Evolutionary conservation across 2,888 invertebrate species (phyloP).

Genomic region (Gibbula magus): DNA sequence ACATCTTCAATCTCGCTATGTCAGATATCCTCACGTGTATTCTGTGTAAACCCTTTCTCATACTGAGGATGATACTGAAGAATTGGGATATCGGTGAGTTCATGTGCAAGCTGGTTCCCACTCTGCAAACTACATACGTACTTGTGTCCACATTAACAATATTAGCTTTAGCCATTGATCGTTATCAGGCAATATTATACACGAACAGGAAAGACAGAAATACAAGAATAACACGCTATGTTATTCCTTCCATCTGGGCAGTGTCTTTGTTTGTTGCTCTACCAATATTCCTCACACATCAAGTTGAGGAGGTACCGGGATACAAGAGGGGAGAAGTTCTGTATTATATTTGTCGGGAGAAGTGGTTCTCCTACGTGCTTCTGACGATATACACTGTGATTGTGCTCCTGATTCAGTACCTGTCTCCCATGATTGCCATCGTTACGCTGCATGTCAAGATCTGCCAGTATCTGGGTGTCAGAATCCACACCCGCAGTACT

Average conservation of each 20-base stretch:
- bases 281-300: slow-evolving; percentile 52
- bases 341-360: slow-evolving; percentile 69
- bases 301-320: slow-evolving; percentile 58
- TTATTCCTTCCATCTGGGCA: slow-evolving; percentile 52
- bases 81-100: slow-evolving; percentile 57
- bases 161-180: slow-evolving; percentile 56
- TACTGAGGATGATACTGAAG: slow-evolving; percentile 54
- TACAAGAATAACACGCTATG: slow-evolving; percentile 33
- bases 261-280: slow-evolving; percentile 48
- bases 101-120: slow-evolving; percentile 55
- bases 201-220: slow-evolving; percentile 36
- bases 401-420: slow-evolving; percentile 57
- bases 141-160: slow-evolving; percentile 59
- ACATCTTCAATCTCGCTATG: slow-evolving; percentile 58
- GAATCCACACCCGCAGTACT: slow-evolving; percentile 48
- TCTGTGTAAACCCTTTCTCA: slow-evolving; percentile 58
- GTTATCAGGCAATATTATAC: slow-evolving; percentile 54
- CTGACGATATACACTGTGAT: slow-evolving; percentile 49
- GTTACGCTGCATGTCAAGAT: slow-evolving; percentile 57
- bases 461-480: slow-evolving; percentile 71
- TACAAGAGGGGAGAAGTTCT: slow-evolving; percentile 63
- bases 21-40: slow-evolving; percentile 59
- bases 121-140: slow-evolving; percentile 56
- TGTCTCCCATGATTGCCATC: slow-evolving; percentile 55
- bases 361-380: slow-evolving; percentile 48